phyloP scores from a whole-genome alignment of 2,797 vertebrate species.

The Sebastes kiyomatsui region DNA sequence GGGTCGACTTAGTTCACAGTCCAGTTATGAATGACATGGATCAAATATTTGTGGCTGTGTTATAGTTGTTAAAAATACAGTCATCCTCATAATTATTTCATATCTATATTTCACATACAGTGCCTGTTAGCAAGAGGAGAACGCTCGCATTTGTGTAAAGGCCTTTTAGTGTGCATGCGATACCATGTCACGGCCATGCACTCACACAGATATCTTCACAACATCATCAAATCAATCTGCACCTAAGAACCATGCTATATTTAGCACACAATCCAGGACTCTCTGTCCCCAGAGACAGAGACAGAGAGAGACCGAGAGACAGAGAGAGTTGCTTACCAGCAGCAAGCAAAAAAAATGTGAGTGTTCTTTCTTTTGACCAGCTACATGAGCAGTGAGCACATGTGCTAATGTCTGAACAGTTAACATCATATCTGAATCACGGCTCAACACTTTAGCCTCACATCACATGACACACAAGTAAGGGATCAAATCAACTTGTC shows the following conservation, averaged over 20 bases:
- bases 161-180: neutral
- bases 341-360: neutral
- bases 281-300: constrained; percentile 25
- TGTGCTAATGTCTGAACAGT: neutral
- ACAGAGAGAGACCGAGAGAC: neutral
- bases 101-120: no score
- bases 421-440: neutral
- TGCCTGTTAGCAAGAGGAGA: no score
- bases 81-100: no score
- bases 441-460: neutral
- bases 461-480: neutral
- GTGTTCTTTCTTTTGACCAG: neutral
- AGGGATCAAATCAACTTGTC: neutral
- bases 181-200: neutral
- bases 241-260: constrained; percentile 57
- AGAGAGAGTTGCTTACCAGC: neutral
- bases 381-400: neutral
- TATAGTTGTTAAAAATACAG: no score
- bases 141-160: neutral
- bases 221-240: constrained; percentile 59
- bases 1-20: no score
- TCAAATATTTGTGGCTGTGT: no score
- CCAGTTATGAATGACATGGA: no score
- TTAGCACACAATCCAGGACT: constrained; percentile 66
- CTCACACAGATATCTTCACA: constrained; percentile 27